Evolutionary conservation across 2,113 vertebrate genomes (phyloP).

Genomic region (Amphiprion percula): DNA sequence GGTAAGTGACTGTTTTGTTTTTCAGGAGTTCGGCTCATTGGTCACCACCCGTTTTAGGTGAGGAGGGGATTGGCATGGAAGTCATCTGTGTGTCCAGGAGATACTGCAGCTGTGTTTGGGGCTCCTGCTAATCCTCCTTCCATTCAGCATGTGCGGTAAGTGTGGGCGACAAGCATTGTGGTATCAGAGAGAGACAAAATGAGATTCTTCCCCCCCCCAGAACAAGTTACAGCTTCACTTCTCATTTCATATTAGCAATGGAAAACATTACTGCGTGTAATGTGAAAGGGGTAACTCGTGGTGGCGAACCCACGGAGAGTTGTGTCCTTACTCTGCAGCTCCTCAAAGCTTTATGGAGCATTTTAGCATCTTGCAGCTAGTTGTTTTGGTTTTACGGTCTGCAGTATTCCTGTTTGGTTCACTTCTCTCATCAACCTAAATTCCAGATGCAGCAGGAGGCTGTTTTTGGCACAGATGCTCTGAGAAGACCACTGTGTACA

Average conservation of each 20-base stretch:
- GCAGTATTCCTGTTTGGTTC: neutral
- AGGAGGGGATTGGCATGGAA: neutral
- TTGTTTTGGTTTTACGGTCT: neutral
- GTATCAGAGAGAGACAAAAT: slow-evolving; percentile 6
- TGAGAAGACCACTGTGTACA: neutral
- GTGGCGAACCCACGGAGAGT: neutral
- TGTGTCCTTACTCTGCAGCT: too few relatives aligned
- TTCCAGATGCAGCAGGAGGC: neutral
- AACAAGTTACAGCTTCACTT: neutral
- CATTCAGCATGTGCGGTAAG: neutral
- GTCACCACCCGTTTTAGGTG: slow-evolving; percentile 13
- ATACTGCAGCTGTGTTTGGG: neutral
- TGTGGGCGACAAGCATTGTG: neutral
- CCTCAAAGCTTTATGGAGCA: too few relatives aligned
- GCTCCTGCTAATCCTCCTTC: slow-evolving; percentile 11
- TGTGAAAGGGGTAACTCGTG: slow-evolving; percentile 6
- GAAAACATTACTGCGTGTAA: neutral
- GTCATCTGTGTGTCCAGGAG: slow-evolving; percentile 19
- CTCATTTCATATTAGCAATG: slow-evolving; percentile 11
- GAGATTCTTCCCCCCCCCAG: neutral
- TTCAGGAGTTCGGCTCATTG: slow-evolving; percentile 1
- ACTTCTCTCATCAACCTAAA: neutral
- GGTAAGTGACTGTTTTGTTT: neutral
- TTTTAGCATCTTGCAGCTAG: neutral
- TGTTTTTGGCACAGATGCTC: neutral